Base-by-base conservation (phyloP, 2,797 vertebrate species). In the Poecilia velifera region DNA sequence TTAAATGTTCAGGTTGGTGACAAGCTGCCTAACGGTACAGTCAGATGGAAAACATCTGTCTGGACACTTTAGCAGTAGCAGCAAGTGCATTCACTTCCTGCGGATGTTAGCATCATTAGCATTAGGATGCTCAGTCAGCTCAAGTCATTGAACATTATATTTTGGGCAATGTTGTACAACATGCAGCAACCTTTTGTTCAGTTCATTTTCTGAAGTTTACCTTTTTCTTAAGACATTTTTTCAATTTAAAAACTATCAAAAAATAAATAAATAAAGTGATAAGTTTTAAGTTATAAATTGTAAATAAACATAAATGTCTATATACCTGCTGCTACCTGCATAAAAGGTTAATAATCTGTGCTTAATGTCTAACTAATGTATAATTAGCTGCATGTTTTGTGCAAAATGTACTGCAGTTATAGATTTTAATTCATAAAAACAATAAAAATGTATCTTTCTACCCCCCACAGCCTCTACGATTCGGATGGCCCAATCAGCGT, bases 401-500 rank as follows among this genome's bases (percentile, higher is more conserved):
- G 59, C 28, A 6, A 28, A 47, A 64, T 20, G 13, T 9, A 41
- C 55, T 47, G 45, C 41, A 9, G 9, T 70, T 36, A 25, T 47
- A 46, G 8, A 43, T 51, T 53, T 70, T 70, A 7, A 39, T 16
- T 36, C 18, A 73, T 34, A 6, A 68, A 76, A 79, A 28, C 3
- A 22, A 41, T 47, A 1, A 46, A 64, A 36, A 57, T 41, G 14
- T 45, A 12, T 43, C 1, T 20, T 81, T 79, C 72, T 80, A 78
- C 76, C 28, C 49, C 8, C 22, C 20, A 6, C 59, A 53, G 6
- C 80, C 82, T 68, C 46, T 41, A 2, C 74, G 49, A 51, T 72
- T n/a, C 36, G 2, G 51, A 31, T 43, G 72, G 51, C 76, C 75
- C 79, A 13, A n/a, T 81, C 74, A 81, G 72, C 16, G 12, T 14